A percentile compares a stretch with the other conserved stretches of the same genome.
Evolutionary conservation across 2,113 vertebrate genomes (phyloP).

Genomic region (Sebastes fasciatus): DNA sequence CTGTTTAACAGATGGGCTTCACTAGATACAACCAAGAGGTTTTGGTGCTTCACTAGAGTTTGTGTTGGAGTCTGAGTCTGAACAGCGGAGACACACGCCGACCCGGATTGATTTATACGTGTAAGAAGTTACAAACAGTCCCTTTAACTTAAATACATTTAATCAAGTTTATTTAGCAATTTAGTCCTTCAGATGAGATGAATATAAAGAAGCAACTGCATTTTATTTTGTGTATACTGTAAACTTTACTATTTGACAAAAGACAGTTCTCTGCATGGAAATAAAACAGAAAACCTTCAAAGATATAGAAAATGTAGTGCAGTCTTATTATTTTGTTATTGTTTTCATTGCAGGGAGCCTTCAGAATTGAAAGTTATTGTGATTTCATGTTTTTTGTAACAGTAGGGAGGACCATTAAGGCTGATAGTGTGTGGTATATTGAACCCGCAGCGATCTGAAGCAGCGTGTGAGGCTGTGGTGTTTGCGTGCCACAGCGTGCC

Average conservation of each 20-base stretch:
- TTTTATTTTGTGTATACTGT: not conserved
- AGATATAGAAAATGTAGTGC: not conserved
- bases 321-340: not conserved
- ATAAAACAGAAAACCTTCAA: not conserved
- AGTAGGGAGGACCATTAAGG: conserved; percentile 17
- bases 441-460: conserved; percentile 19
- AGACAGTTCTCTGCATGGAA: not conserved
- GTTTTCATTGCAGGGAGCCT: not conserved
- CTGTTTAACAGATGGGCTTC: too few relatives aligned
- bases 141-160: too few relatives aligned
- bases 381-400: conserved; percentile 21
- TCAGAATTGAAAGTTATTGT: not conserved
- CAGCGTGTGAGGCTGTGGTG: not conserved
- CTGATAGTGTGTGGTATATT: conserved; percentile 18
- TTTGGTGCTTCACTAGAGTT: too few relatives aligned
- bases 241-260: not conserved
- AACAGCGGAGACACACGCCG: too few relatives aligned
- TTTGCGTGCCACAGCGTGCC: conserved; percentile 23
- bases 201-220: not conserved
- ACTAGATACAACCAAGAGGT: too few relatives aligned
- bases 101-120: too few relatives aligned
- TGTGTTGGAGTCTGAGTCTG: too few relatives aligned
- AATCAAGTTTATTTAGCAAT: not conserved
- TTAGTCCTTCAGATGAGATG: not conserved
- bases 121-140: too few relatives aligned